Evolutionary conservation across 2,797 vertebrate species (phyloP).

Genomic region (Falco cherrug): DNA sequence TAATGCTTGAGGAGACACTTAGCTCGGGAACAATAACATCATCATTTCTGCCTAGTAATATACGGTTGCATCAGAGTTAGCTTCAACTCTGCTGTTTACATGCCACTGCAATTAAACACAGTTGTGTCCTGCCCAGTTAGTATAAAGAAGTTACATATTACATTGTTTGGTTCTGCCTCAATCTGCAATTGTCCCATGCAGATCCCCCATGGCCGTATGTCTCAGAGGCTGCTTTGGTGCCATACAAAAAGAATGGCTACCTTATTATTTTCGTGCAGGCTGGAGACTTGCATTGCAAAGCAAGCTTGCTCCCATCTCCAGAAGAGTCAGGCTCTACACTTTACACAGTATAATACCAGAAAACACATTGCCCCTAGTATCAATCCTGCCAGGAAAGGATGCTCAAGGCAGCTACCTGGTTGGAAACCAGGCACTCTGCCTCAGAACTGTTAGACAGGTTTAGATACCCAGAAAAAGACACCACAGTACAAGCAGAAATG

Average conservation of each 20-base stretch:
- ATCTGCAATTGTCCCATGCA: neutral
- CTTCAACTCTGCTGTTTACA: constrained; percentile 40
- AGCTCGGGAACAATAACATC: neutral
- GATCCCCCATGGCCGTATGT: neutral
- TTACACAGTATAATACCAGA: neutral
- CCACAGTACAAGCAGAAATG: neutral
- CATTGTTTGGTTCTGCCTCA: neutral
- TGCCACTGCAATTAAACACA: constrained; percentile 27
- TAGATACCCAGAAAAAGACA: neutral
- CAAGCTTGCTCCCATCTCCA: neutral
- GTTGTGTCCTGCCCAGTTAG: constrained; percentile 7
- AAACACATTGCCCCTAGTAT: neutral
- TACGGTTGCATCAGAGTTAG: constrained; percentile 31
- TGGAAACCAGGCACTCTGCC: neutral
- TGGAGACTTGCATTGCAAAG: neutral
- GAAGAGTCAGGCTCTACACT: neutral
- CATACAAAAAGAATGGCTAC: neutral
- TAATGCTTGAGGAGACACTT: constrained; percentile 33
- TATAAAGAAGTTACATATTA: neutral
- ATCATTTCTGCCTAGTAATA: constrained; percentile 43
- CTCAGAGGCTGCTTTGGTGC: neutral
- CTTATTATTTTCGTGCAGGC: neutral
- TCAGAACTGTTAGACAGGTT: neutral
- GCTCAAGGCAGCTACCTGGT: neutral
- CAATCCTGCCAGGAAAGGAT: neutral